Conservation (phyloP, 2,113 vertebrate genomes). For the Tapirus terrestris region DNA sequence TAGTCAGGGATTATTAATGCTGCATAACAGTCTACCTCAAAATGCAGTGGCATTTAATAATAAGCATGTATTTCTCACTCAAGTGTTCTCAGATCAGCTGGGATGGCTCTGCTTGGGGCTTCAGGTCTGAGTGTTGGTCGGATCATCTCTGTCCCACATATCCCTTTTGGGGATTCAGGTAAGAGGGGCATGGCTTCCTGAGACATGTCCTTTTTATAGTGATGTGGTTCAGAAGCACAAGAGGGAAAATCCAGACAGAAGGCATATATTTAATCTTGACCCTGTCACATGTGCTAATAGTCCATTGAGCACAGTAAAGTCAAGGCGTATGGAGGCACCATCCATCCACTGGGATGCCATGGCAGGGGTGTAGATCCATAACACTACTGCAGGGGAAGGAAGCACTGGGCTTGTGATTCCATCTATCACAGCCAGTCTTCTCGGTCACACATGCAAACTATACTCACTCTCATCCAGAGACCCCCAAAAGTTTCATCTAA, state of each 20-base stretch:
- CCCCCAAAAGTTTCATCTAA: neutral
- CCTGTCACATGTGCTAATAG: neutral
- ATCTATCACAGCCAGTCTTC: neutral
- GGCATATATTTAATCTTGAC: neutral
- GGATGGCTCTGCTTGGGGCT: neutral
- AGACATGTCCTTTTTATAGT: neutral
- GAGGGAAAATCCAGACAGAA: neutral
- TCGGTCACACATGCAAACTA: neutral
- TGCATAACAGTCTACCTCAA: neutral
- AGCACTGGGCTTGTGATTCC: neutral
- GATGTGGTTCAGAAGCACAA: neutral
- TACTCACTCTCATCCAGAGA: neutral
- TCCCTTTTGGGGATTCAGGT: neutral
- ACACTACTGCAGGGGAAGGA: too few relatives aligned
- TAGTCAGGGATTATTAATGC: neutral
- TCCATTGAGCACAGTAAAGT: neutral
- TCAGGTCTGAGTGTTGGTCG: neutral
- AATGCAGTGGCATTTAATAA: neutral
- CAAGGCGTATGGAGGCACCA: neutral
- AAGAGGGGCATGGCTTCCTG: neutral
- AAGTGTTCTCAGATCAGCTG: neutral
- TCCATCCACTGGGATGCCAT: rapidly evolving
- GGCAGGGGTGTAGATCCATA: neutral
- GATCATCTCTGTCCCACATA: neutral
- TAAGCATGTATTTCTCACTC: neutral